Evolutionary conservation across 2,113 vertebrate species (phyloP).

Genomic region (Piaya cayana): DNA sequence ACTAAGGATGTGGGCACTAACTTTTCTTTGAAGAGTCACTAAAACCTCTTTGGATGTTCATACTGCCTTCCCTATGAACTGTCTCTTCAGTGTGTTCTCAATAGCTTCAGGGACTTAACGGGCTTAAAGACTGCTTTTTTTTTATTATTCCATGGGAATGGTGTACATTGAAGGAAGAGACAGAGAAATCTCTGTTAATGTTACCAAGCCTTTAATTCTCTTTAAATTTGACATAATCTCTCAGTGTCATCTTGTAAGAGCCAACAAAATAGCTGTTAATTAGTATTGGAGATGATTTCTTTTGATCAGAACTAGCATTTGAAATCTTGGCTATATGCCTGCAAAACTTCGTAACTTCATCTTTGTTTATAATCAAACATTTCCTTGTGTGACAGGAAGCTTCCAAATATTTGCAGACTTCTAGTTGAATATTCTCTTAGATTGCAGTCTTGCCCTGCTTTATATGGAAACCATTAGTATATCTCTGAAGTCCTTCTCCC

Average conservation of each 20-base stretch:
- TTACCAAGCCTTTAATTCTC: background rate
- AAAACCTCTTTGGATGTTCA: background rate
- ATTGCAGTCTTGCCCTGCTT: background rate
- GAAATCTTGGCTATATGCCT: background rate
- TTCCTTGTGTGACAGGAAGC: conserved; percentile 30
- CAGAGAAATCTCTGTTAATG: background rate
- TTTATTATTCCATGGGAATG: background rate
- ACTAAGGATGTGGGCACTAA: background rate
- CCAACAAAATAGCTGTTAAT: background rate
- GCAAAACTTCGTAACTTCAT: background rate
- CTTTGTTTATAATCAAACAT: conserved; percentile 26
- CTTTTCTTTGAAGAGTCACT: background rate
- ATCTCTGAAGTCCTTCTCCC: conserved; percentile 13
- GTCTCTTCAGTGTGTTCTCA: background rate
- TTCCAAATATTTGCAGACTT: conserved; percentile 10
- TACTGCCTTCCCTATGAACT: background rate
- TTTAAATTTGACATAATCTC: background rate
- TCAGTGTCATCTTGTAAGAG: background rate
- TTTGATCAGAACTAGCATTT: conserved; percentile 2
- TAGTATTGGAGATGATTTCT: background rate
- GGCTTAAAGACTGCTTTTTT: background rate
- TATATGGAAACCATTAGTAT: conserved; percentile 44
- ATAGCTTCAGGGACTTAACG: background rate
- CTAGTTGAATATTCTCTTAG: background rate
- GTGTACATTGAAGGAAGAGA: background rate